phyloP scores from a whole-genome alignment of 1,140 invertebrate genomes.

The Drosophila kanapiae region DNA sequence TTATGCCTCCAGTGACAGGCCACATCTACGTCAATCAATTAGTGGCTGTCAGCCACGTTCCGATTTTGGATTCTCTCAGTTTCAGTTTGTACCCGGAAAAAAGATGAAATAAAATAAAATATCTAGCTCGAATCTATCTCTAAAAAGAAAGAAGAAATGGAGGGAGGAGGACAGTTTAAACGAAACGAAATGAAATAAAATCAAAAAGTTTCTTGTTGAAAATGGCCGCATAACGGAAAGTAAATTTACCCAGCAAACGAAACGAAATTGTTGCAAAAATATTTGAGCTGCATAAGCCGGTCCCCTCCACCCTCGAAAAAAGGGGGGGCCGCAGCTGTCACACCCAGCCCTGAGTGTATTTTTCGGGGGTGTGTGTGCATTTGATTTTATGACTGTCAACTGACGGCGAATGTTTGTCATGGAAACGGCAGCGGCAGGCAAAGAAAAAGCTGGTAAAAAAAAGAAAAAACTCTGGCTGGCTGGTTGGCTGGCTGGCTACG shows the following conservation, averaged over 20 bases:
- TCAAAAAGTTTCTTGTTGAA: constrained; percentile 54
- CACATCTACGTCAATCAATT: constrained; percentile 68
- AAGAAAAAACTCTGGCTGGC: too few relatives aligned
- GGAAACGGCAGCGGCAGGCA: constrained; percentile 41
- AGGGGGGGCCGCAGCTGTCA: constrained; percentile 26
- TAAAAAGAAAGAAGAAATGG: not conserved
- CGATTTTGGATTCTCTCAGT: not conserved
- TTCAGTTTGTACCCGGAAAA: not conserved
- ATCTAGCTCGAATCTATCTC: constrained; percentile 12
- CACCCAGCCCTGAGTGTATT: constrained; percentile 12
- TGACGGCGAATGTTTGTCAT: constrained; percentile 78
- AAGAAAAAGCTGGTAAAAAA: not conserved
- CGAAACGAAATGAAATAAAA: constrained; percentile 35
- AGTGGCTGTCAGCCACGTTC: constrained; percentile 34
- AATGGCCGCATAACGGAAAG: constrained; percentile 77
- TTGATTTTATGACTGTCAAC: constrained; percentile 80
- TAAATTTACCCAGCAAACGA: constrained; percentile 77
- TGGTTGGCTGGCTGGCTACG: not conserved
- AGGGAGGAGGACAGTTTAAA: constrained; percentile 16
- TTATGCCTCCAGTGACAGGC: constrained; percentile 66
- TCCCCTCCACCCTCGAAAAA: not conserved
- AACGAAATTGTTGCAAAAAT: constrained; percentile 79
- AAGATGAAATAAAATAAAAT: not conserved
- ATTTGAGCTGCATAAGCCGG: constrained; percentile 74
- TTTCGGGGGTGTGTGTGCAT: constrained; percentile 45